Evolutionary conservation across 2,113 vertebrate species (phyloP), one percentile per base, ranked within the genome.

Genomic region (Urocolius indicus): DNA sequence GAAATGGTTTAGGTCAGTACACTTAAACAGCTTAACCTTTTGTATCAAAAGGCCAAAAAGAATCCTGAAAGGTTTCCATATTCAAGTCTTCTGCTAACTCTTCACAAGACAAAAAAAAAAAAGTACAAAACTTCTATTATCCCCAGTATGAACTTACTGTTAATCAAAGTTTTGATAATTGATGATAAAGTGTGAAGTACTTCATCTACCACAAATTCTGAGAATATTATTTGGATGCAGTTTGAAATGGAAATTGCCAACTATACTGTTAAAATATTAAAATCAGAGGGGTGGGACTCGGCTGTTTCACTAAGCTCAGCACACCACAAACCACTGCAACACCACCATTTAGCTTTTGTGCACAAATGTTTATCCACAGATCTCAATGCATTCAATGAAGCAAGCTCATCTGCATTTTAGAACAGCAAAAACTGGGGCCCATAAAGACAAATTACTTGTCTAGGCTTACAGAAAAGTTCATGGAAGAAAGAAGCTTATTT

Each of bases 261-360:
- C 34, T 63, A 23, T 61, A 5, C 27, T 89, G 61, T 87, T 92
- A 84, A 93, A 93, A 91, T 90, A 94, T 95, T 96, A 89, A 96
- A 94, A 48, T 2, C 52, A 73, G 63, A 78, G 45, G 58, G 74
- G 61, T 66, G 67, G 43, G 72, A 51, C 38, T 86, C 26, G 1
- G 41, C 80, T 72, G n/a, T 75, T 72, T 76, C 62, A 34, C 72
- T 17, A 48, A 86, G 74, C 55, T 91, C 58, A 65, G 49, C 45
- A 58, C 36, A 84, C 46, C 68, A 75, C 91, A 96, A 88, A 80
- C 77, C 81, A 85, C 16, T 2, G 82, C 67, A 81, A 2, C 72
- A 80, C 58, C 69, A 62, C 77, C 62, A 73, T 68, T 93, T 58
- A 84, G 43, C 51, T 88, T 66, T 57, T 83, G 30, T 34, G 69